Conservation (phyloP, 2,797 vertebrate species). For the Halcyon chelicuti region DNA sequence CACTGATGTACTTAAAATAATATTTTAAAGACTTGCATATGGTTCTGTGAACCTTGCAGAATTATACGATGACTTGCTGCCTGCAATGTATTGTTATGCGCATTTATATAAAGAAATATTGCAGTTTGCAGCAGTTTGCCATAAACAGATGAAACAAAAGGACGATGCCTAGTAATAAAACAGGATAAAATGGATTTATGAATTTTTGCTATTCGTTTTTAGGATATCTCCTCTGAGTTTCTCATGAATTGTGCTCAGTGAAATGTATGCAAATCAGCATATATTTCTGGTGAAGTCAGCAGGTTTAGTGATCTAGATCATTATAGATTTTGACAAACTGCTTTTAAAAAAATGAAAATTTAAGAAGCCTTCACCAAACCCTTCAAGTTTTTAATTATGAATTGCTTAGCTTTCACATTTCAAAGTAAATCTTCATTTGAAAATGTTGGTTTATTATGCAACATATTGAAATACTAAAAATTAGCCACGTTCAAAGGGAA, state of each 20-base stretch:
- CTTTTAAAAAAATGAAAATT: neutral
- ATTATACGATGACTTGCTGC: neutral
- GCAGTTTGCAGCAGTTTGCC: accelerated
- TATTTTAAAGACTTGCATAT: neutral
- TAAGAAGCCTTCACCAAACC: neutral
- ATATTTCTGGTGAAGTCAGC: neutral
- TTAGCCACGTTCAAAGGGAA: neutral
- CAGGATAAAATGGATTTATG: neutral
- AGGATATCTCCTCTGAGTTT: neutral
- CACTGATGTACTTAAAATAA: neutral
- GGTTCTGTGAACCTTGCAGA: neutral
- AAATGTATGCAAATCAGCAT: neutral
- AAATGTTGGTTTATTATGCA: neutral
- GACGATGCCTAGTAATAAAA: neutral
- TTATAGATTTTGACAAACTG: neutral
- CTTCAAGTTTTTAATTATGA: neutral
- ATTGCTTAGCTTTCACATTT: neutral
- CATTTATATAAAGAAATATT: neutral
- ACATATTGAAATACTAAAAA: neutral
- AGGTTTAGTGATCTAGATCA: neutral
- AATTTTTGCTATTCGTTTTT: neutral
- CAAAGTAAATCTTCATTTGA: neutral
- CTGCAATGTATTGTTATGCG: neutral
- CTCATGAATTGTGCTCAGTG: neutral
- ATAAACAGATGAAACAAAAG: neutral